Base-by-base conservation (phyloP, 1,140 invertebrate genomes). In the Drosophila ficusphila region DNA sequence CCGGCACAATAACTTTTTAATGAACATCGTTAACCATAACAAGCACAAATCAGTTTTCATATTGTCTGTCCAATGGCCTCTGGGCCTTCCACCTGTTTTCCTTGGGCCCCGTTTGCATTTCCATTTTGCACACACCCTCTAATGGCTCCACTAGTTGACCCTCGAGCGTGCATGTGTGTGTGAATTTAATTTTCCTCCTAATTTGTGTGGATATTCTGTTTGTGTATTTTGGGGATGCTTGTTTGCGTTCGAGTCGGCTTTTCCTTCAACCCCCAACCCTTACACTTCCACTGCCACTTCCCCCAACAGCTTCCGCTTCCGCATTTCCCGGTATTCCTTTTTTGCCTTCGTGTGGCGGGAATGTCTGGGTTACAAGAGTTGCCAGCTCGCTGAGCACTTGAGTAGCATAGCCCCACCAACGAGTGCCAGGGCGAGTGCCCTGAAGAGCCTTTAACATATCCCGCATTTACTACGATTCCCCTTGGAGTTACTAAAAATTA, bases 241-340 rank as follows among this genome's bases (percentile, higher is more conserved):
- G 68, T 60, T 31, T 51, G 68, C 56, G 16, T 54, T 54, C 33
- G 53, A 31, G 9, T 18, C 23, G 23, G 6, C 56, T n/a, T 48
- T 36, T 27, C 23, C 41, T 19, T 16, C 33, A 51, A 62, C 54
- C 58, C 58, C 61, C n/a, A n/a, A n/a, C n/a, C n/a, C n/a, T n/a
- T n/a, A n/a, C n/a, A n/a, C n/a, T n/a, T n/a, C n/a, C n/a, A n/a
- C n/a, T 68, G 31, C 27, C 31, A 41, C 58, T 51, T 61, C 18
- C 62, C 44, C 79, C 61, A 85, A 85, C 79, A 86, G 79, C 79
- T 85, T 85, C 79, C 79, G 81, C 65, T 86, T 85, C 79, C 79
- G 81, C 48, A 72, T 68, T 60, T 49, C 33, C 46, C 44, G 9
- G 8, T 39, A 29, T 21, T 21, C 33, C 23, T 39, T 71, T 51